phyloP scores from a whole-genome alignment of 1,140 invertebrate species.

The Caligus rogercresseyi region DNA sequence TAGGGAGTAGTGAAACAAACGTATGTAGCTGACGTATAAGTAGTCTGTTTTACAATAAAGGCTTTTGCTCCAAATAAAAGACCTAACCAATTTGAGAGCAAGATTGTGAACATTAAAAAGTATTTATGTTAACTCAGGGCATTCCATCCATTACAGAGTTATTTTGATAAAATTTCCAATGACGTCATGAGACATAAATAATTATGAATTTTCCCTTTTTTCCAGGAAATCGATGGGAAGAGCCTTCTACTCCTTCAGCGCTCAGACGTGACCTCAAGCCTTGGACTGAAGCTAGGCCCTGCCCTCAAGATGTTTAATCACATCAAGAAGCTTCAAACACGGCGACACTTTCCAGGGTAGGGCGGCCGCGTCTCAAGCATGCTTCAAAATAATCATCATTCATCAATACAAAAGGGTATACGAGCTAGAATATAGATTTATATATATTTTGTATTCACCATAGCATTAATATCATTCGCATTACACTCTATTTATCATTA shows the following conservation, averaged over 20 bases:
- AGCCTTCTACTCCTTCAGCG: conserved; percentile 57
- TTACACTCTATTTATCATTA: no score
- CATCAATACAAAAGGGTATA: background rate
- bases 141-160: no score
- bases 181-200: background rate
- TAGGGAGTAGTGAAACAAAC: no score
- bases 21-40: no score
- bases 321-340: conserved; percentile 32
- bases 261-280: conserved; percentile 53
- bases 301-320: conserved; percentile 68
- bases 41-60: no score
- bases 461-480: no score
- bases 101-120: no score
- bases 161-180: conserved; percentile 10
- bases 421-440: background rate
- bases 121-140: no score
- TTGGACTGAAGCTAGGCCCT: conserved; percentile 60
- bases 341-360: conserved; percentile 21
- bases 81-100: no score
- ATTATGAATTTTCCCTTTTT: conserved; percentile 24
- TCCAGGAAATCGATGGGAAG: conserved; percentile 70
- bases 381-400: no score
- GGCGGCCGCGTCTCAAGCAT: background rate
- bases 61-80: no score
- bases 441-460: background rate